Percentiles rank a stretch among this genome's conserved stretches.
Evolutionary conservation across 2,888 invertebrate genomes (phyloP).

Genomic region (Theodoxus fluviatilis): DNA sequence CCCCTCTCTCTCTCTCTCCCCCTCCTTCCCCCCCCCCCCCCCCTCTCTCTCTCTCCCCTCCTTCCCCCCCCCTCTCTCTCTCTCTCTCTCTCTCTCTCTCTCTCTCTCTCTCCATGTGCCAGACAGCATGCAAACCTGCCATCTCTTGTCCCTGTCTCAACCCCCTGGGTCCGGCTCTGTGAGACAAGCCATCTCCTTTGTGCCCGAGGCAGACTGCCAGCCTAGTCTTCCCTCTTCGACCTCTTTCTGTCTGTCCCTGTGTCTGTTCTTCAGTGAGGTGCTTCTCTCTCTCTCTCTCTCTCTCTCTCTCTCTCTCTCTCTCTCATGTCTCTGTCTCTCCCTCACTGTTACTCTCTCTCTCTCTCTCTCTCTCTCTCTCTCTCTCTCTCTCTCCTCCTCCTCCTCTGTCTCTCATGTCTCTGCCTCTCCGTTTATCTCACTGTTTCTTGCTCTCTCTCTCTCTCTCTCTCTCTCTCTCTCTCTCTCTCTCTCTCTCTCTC

Average conservation of each 20-base stretch:
- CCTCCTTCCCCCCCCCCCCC: neutral
- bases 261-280: too few species aligned
- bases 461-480: neutral
- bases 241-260: too few species aligned
- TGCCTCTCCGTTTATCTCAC: neutral
- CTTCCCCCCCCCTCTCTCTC: neutral
- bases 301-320: neutral
- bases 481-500: neutral
- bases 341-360: constrained; percentile 5
- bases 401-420: neutral
- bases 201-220: too few species aligned
- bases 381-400: constrained; percentile 6
- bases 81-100: constrained; percentile 4
- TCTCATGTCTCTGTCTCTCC: too few species aligned
- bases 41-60: neutral
- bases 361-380: constrained; percentile 14
- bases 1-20: neutral
- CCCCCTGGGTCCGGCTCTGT: too few species aligned
- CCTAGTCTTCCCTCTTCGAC: too few species aligned
- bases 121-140: too few species aligned
- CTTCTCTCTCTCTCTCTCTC: constrained; percentile 10
- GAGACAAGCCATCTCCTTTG: too few species aligned
- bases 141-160: too few species aligned
- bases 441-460: constrained; percentile 3
- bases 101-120: too few species aligned